Base-by-base conservation (phyloP, 1,140 invertebrate genomes). In the Mesaphorura yosii region DNA sequence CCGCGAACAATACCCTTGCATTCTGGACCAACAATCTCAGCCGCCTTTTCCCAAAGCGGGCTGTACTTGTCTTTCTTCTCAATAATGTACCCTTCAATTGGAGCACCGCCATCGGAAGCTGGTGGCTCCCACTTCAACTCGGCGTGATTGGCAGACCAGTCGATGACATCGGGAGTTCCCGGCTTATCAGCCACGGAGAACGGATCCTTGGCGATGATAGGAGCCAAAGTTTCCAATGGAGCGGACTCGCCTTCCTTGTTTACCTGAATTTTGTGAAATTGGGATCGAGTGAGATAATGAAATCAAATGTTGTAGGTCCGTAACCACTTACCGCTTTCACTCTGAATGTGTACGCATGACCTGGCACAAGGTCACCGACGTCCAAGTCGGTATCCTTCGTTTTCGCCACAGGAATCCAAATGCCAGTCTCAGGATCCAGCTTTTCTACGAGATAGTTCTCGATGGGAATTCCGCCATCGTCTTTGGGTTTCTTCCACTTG, bases 211-310 rank as follows among this genome's bases (percentile, higher is more conserved):
- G 94, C 92, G 62, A 93, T 75, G 46, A 94, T 94, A 19, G 88
- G 81, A 49, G 84, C 82, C 60, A 87, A 77, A 15, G 91, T 94
- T 68, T 92, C 88, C 22, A 99, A 73, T n/a, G 92, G 92, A 66
- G 96, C 89, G 19, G 91, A 95, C 72, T 92, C 88, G 34, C 94
- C 93, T 73, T 97, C 89, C 63, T 88, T 90, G 69, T 98, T 98
- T 7, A n/a, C n/a, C n/a, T n/a, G n/a, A n/a, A n/a, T n/a, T n/a
- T n/a, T n/a, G n/a, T n/a, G 96, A 73, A 10, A 37, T 37, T n/a
- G n/a, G n/a, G n/a, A n/a, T n/a, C n/a, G n/a, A n/a, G n/a, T n/a
- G n/a, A n/a, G n/a, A n/a, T n/a, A n/a, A n/a, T n/a, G n/a, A n/a
- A n/a, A n/a, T n/a, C n/a, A 26, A 26, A 27, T 23, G 6, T 46